phyloP scores from a whole-genome alignment of 2,797 vertebrate species.

The Luscinia megarhynchos region DNA sequence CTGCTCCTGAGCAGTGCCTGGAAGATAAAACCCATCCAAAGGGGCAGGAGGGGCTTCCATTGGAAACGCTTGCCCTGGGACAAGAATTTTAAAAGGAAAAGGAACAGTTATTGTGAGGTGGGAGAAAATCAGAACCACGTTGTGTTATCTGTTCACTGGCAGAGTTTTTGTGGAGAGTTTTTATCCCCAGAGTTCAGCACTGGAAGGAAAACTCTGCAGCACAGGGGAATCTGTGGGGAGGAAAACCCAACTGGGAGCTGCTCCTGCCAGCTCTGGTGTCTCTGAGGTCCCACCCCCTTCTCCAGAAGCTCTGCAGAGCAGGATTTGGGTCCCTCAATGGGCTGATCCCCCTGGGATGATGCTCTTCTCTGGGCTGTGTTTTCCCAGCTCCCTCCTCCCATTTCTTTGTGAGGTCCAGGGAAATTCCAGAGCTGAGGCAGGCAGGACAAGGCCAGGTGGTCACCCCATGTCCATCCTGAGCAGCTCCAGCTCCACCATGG shows the following conservation, averaged over 20 bases:
- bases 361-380: not conserved
- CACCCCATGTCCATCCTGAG: not conserved
- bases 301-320: accelerated
- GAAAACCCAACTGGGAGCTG: not conserved
- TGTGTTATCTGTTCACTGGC: slow-evolving; percentile 12
- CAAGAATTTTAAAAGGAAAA: not conserved
- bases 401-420: not conserved
- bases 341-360: not conserved
- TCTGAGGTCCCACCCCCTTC: not conserved
- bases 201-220: not conserved
- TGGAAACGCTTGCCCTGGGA: slow-evolving; percentile 25
- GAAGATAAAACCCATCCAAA: slow-evolving; percentile 43
- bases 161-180: not conserved
- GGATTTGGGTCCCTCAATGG: not conserved
- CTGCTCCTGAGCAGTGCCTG: not conserved
- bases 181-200: not conserved
- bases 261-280: not conserved
- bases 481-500: not conserved
- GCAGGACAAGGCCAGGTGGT: accelerated
- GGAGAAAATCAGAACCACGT: slow-evolving; percentile 43
- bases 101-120: not conserved
- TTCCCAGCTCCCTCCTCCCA: not conserved
- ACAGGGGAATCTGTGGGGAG: accelerated
- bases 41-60: not conserved
- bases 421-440: not conserved